phyloP scores from a whole-genome alignment of 53 echinoderm and acorn worm species.

The Astropecten irregularis region DNA sequence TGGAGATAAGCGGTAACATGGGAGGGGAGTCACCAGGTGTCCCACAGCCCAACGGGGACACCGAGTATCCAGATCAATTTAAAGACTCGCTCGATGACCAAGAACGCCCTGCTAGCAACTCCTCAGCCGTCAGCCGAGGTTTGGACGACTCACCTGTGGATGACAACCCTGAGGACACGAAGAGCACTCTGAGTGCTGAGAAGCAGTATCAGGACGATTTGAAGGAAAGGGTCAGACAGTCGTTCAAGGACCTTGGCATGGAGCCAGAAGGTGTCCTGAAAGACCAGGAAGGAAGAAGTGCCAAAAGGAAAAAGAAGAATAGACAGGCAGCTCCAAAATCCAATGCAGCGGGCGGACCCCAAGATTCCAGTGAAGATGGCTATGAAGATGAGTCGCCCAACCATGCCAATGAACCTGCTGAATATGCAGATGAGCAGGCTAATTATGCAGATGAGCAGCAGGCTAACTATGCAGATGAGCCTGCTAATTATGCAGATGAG shows the following conservation, averaged over 20 bases:
- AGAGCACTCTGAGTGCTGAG: slow-evolving; percentile 67
- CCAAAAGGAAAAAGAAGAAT: slow-evolving; percentile 13
- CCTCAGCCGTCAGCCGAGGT: slow-evolving; percentile 72
- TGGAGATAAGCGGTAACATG: slow-evolving; percentile 26
- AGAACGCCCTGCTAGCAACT: slow-evolving; percentile 59
- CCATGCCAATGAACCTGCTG: neutral
- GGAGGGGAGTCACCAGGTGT: slow-evolving; percentile 34
- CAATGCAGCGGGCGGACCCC: neutral
- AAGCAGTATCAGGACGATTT: slow-evolving; percentile 85
- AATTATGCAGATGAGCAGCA: slow-evolving; percentile 9
- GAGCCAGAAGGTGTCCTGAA: slow-evolving; percentile 81
- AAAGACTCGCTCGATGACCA: slow-evolving; percentile 28
- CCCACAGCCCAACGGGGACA: neutral
- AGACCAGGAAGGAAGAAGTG: slow-evolving; percentile 22
- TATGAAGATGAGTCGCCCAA: neutral
- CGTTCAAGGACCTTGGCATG: slow-evolving; percentile 89
- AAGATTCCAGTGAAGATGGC: slow-evolving; percentile 2
- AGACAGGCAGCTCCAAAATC: neutral
- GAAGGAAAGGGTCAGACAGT: slow-evolving; percentile 76
- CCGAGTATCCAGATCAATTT: slow-evolving; percentile 20
- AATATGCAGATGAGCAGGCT: neutral
- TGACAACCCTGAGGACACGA: slow-evolving; percentile 46
- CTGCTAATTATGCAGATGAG: slow-evolving; percentile 13
- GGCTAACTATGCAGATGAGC: slow-evolving; percentile 15
- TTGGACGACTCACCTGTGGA: slow-evolving; percentile 83